Evolutionary conservation across 2,888 invertebrate species (phyloP), one percentile per base, ranked within the genome.

Genomic region (Ganaspis brasiliensis): DNA sequence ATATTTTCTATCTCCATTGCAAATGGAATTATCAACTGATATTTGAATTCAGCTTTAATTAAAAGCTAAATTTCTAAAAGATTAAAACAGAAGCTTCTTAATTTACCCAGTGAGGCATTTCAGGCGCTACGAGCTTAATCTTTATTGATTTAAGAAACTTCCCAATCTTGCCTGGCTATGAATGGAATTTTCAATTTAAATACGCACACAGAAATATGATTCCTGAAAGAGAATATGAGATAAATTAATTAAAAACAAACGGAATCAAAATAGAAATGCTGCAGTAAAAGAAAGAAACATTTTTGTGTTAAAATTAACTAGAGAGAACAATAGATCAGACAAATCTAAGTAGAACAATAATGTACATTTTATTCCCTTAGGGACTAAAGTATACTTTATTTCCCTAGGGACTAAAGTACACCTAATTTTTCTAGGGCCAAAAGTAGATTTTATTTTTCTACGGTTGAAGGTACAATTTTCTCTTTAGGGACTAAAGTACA

Each of bases 101-200:
- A n/a, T 14, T 14, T 12, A 1, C 6, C 31, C 31, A 31, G 12
- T 6, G 40, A 8, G 14, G 19, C 8, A 40, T 40, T 63, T 63
- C 21, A 37, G 12, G 63, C 63, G 21, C 63, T 12, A 14, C 21
- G 21, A 6, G 10, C 37, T 40, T 40, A 63, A 40, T 40, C 63
- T 63, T 40, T 14, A 63, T 63, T 40, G 63, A 63, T 40, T 63
- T 19, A 63, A 63, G 63, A 14, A 63, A 40, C 37, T 40, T 21
- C 37, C 35, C 35, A 40, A 40, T 21, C 16, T 61, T 37, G 8
- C 16, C 35, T 37, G 10, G 5, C 10, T 3, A 37, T 19, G 61
- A 3, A 61, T 19, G 61, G 35, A 19, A 61, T 61, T 37, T 61
- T 12, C 35, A 14, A 40, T 40, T 63, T 14, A 40, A 63, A 40